These are phyloP conservation scores for Lampris incognitus DNA, from an alignment of 2,113 vertebrate species.

Conservation along the genomic window DNA sequence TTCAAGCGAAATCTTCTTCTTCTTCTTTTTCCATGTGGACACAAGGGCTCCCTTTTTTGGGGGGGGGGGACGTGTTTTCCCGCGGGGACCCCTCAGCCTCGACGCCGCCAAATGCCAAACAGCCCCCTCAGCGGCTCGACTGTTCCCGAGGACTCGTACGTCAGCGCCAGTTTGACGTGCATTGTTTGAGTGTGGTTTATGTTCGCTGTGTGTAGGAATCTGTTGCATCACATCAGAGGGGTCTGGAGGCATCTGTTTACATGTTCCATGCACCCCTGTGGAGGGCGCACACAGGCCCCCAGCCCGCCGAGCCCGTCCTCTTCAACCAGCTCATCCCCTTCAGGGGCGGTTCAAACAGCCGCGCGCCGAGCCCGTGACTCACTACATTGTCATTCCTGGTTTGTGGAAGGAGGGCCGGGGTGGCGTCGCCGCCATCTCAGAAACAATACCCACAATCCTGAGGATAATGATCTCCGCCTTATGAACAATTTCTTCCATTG, in stretches of 20 bases:
- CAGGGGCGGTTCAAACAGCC: constrained; percentile 51
- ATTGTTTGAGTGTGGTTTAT: constrained; percentile 44
- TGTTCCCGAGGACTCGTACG: constrained; percentile 36
- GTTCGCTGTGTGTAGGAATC: constrained; percentile 11
- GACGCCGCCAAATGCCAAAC: constrained; percentile 56
- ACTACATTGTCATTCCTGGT: constrained; percentile 53
- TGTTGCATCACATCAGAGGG: neutral
- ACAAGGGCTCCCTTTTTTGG: constrained; percentile 60
- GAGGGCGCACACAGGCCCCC: constrained; percentile 54
- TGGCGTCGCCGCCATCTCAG: constrained; percentile 64
- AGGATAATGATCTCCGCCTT: constrained; percentile 44
- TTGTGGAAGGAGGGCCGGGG: constrained; percentile 54
- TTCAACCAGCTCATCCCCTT: constrained; percentile 48
- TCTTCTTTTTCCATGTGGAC: constrained; percentile 52
- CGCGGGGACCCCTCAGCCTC: constrained; percentile 58
- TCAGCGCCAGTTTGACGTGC: constrained; percentile 35
- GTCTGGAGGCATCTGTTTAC: too few species aligned
- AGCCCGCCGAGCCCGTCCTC: constrained; percentile 44
- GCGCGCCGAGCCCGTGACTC: constrained; percentile 62
- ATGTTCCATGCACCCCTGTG: constrained; percentile 1
- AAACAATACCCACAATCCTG: constrained; percentile 64
- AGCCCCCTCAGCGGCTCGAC: constrained; percentile 47
- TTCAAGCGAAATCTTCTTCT: constrained; percentile 32
- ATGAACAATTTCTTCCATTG: constrained; percentile 50
- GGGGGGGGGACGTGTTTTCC: constrained; percentile 51